Evolutionary conservation across 2,797 vertebrate genomes (phyloP).

Genomic region (Lagodon rhomboides): DNA sequence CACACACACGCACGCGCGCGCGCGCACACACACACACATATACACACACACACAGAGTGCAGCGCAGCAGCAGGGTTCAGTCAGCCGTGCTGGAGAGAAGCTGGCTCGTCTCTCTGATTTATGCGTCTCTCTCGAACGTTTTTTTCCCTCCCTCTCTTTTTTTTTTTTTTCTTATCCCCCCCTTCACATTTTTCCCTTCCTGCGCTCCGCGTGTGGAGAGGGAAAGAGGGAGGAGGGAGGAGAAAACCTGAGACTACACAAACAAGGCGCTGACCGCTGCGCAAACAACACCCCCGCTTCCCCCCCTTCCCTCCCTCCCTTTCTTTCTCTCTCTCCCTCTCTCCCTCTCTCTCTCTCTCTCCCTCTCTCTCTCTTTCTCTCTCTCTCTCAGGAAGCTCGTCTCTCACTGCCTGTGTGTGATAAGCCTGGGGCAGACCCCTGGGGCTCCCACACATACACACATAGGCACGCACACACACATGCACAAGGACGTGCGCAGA

Average conservation of each 20-base stretch:
- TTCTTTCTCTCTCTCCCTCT: neutral
- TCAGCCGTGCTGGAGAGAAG: conserved; percentile 84
- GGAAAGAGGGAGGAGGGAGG: conserved; percentile 69
- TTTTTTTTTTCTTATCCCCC: conserved; percentile 37
- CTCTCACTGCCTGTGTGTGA: conserved; percentile 86
- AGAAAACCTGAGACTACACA: conserved; percentile 85
- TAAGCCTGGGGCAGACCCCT: conserved; percentile 86
- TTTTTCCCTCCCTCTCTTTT: conserved; percentile 61
- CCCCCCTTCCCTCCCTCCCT: conserved; percentile 17
- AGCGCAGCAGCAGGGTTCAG: conserved; percentile 80
- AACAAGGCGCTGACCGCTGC: conserved; percentile 84
- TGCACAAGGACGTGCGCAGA: conserved; percentile 46
- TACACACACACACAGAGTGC: conserved; percentile 50
- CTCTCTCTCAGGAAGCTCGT: conserved; percentile 85
- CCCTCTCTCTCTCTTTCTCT: conserved; percentile 36
- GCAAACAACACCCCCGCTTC: conserved; percentile 77
- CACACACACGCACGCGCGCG: conserved; percentile 17
- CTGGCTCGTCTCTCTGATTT: conserved; percentile 85
- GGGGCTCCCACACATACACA: conserved; percentile 70
- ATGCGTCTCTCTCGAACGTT: conserved; percentile 83
- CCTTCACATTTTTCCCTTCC: conserved; percentile 71
- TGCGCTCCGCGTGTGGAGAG: conserved; percentile 74
- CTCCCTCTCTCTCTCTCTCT: conserved; percentile 17
- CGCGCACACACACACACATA: conserved; percentile 16
- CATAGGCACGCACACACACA: conserved; percentile 50